Evolutionary conservation across 1,140 invertebrate genomes (phyloP).

Genomic region (Schlechtendalia chinensis): DNA sequence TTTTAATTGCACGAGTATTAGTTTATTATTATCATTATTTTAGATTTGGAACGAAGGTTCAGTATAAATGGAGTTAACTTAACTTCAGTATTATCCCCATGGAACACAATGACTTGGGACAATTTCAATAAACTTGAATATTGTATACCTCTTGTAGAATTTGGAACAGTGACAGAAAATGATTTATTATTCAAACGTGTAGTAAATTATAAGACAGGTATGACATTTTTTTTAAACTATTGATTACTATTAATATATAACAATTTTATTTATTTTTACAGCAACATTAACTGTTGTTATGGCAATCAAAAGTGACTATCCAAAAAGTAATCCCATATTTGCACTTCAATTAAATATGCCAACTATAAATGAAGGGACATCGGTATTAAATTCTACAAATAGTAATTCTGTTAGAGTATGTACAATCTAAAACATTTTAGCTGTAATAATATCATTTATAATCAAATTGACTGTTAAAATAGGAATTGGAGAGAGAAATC

Average conservation of each 20-base stretch:
- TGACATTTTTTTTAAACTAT: not conserved
- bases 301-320: conserved; percentile 43
- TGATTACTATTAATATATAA: too few relatives aligned
- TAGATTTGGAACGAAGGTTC: conserved; percentile 37
- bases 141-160: conserved; percentile 31
- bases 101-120: conserved; percentile 44
- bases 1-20: not conserved
- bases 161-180: conserved; percentile 19
- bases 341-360: conserved; percentile 45
- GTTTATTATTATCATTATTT: conserved; percentile 7
- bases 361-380: conserved; percentile 29
- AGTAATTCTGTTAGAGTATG: conserved; percentile 36
- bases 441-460: not conserved
- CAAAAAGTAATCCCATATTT: conserved; percentile 30
- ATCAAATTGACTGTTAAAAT: not conserved
- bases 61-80: conserved; percentile 45
- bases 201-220: conserved; percentile 44
- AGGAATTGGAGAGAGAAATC: conserved; percentile 43
- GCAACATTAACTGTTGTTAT: conserved; percentile 35
- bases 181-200: conserved; percentile 49
- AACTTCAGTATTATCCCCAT: conserved; percentile 44
- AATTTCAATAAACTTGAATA: conserved; percentile 40
- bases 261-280: not conserved
- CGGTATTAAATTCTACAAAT: conserved; percentile 41
- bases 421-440: not conserved